A percentile compares a stretch with the other conserved stretches of the same genome.
phyloP scores from a whole-genome alignment of 2,113 vertebrate genomes.

The Rhinichthys klamathensis region DNA sequence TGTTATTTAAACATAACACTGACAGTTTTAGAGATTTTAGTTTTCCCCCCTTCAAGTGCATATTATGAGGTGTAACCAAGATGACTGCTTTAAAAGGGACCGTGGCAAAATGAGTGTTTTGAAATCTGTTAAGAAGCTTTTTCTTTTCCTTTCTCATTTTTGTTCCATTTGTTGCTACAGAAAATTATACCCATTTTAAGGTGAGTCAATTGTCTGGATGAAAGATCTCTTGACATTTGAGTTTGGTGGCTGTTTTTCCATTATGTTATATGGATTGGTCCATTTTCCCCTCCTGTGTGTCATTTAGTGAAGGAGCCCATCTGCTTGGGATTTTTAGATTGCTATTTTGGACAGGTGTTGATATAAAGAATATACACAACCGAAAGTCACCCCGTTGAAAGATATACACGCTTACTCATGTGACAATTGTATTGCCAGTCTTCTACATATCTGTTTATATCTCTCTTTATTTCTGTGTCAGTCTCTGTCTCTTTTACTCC shows the following conservation, averaged over 20 bases:
- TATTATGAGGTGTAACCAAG: background rate
- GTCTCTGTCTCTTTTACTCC: background rate
- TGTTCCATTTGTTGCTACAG: background rate
- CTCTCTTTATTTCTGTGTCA: background rate
- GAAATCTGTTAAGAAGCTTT: conserved; percentile 6
- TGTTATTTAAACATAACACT: background rate
- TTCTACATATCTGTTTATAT: background rate
- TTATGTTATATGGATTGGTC: conserved; percentile 14
- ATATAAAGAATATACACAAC: conserved; percentile 20
- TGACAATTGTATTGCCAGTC: background rate
- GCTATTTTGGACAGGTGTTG: conserved; percentile 30
- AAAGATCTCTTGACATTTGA: conserved; percentile 14
- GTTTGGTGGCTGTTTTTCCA: conserved; percentile 6
- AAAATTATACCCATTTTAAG: background rate
- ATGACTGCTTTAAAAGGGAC: background rate
- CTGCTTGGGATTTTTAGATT: conserved; percentile 14
- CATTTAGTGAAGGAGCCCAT: conserved; percentile 11
- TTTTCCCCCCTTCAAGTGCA: background rate
- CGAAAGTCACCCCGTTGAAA: background rate
- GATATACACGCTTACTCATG: background rate
- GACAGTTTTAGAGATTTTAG: background rate
- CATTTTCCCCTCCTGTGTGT: conserved; percentile 7
- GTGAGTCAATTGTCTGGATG: background rate
- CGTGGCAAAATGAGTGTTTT: background rate
- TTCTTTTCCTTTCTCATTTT: background rate